Conservation (phyloP, 1,140 invertebrate genomes). For the Homarus americanus region DNA sequence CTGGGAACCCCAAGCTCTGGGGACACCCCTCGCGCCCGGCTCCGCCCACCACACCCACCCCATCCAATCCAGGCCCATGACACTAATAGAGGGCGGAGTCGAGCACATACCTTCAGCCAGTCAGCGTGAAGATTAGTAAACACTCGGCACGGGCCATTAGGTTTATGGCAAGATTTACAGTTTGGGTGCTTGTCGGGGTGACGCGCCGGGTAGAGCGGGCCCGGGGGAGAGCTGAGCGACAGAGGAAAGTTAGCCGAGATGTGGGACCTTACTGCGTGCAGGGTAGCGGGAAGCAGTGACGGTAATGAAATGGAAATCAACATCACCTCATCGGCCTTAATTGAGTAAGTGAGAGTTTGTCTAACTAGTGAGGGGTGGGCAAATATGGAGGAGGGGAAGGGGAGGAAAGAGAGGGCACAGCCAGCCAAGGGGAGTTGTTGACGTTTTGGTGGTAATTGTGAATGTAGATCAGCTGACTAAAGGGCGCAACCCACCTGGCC, state of each 20-base stretch:
- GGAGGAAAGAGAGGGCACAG: conserved; percentile 4
- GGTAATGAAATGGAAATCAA: conserved; percentile 74
- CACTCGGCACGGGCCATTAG: conserved; percentile 75
- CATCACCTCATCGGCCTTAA: conserved; percentile 67
- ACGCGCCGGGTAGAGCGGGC: conserved; percentile 40
- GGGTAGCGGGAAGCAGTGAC: conserved; percentile 66
- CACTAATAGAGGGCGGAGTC: conserved; percentile 56
- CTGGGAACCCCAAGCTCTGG: conserved; percentile 1
- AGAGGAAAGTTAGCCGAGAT: neutral
- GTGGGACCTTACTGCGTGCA: conserved; percentile 36
- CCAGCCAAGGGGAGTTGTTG: neutral
- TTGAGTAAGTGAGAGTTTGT: conserved; percentile 73
- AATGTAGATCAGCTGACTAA: too few relatives aligned
- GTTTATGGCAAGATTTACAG: conserved; percentile 75
- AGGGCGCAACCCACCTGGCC: too few relatives aligned
- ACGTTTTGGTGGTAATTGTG: neutral
- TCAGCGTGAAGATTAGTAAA: conserved; percentile 72
- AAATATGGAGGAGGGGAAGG: conserved; percentile 34
- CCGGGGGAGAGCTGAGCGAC: neutral
- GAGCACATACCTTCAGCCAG: conserved; percentile 50
- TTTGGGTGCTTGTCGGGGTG: conserved; percentile 70
- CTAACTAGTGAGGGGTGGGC: conserved; percentile 43
- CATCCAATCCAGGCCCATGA: conserved; percentile 24
- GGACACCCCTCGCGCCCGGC: neutral
- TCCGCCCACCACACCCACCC: conserved; percentile 4